Evolutionary conservation across 1,140 invertebrate species (phyloP), one percentile per base, ranked within the genome.

Genomic region (Zaprionus africanus): DNA sequence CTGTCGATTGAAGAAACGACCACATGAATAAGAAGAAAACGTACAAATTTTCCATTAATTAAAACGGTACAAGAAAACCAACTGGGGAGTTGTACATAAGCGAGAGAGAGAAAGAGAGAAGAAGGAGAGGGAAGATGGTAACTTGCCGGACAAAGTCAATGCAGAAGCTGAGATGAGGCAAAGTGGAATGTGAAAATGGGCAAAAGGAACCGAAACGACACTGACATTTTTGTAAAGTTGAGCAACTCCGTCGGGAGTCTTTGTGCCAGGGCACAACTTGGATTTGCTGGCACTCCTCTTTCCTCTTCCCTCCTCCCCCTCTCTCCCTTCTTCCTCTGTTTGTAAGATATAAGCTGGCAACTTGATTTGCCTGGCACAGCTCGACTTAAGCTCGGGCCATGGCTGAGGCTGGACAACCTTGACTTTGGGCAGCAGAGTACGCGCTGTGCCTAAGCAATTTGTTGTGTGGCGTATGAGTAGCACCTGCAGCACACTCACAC

Each of bases 1-100:
- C 46, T 60, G 56, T 24, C 69, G 36, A 80, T 71, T 83, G 81
- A 78, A 80, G 66, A 73, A 62, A 62, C 60, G 54, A 78, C 78
- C 81, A 78, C 80, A 84, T 67, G 81, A 82, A 68, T 83, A 70
- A 71, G 61, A 77, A 77, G 81, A 79, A 81, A 81, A 76, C 68
- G 76, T 82, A 85, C 81, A 90, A 81, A 84, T 76, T 81, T 84
- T 74, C 66, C 78, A 78, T 90, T 88, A 88, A 88, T 88, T 88
- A 88, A 87, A 88, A 84, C 54, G 78, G 65, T 81, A 88, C 70
- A 80, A 53, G 78, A 78, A 78, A 81, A 57, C 43, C 73, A 61
- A 68, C 60, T 72, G 13, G 53, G 31, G 46, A 63, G 59, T 36
- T 31, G n/a, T 1, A 41, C 31, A 17, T 43, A 3, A 49, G 7